These are phyloP conservation scores for Uloborus diversus DNA, from an alignment of 1,140 invertebrate species.

Conservation along the genomic window DNA sequence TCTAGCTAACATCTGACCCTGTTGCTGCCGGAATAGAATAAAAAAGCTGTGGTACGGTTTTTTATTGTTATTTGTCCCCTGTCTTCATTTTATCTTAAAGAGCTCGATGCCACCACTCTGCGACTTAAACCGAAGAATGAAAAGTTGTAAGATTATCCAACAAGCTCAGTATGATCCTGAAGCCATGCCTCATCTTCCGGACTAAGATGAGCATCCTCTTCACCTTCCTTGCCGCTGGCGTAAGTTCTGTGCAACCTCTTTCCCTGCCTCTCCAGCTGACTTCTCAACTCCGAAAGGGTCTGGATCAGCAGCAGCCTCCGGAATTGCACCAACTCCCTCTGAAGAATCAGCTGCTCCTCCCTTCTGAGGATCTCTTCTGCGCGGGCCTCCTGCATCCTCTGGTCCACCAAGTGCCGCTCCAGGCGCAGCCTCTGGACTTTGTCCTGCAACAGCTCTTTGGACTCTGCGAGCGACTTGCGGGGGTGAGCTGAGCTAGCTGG, in stretches of 20 bases:
- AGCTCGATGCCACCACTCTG: background rate
- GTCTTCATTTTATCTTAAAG: background rate
- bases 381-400: slow-evolving; percentile 41
- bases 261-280: slow-evolving; percentile 26
- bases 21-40: background rate
- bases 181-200: background rate
- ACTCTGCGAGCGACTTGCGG: background rate
- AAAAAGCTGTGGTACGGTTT: background rate
- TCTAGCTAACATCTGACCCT: background rate
- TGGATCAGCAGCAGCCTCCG: slow-evolving; percentile 39
- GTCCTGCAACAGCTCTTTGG: slow-evolving; percentile 25
- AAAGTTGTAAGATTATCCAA: background rate
- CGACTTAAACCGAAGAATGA: background rate
- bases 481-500: background rate
- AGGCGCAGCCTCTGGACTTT: slow-evolving; percentile 31
- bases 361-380: slow-evolving; percentile 33
- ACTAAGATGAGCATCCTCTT: background rate
- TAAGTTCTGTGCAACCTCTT: background rate
- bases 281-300: slow-evolving; percentile 42
- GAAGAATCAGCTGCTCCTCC: slow-evolving; percentile 40
- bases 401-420: slow-evolving; percentile 26
- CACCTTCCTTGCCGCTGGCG: background rate
- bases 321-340: slow-evolving; percentile 48
- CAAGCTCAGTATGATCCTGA: slow-evolving; percentile 12
- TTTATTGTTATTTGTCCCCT: background rate